Evolutionary conservation across 2,888 invertebrate genomes (phyloP), one percentile per base, ranked within the genome.

Genomic region (Chrysolina haemoptera): DNA sequence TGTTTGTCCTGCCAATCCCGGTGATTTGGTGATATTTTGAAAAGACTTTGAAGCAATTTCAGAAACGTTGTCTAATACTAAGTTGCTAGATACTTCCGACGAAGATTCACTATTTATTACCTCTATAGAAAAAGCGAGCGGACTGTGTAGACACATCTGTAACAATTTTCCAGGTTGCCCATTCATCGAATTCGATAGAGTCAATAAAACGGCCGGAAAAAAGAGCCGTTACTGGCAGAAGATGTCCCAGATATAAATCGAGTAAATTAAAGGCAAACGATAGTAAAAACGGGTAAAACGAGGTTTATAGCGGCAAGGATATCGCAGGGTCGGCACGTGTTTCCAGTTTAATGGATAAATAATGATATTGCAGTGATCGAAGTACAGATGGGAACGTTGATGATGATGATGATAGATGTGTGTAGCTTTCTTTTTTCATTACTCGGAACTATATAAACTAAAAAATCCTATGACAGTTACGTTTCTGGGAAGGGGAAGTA

Each of bases 241-340:
- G 53, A 43, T 43, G 43, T 14, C 43, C 43, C 43, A 43, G 43
- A 53, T 53, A 53, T 53, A 53, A 53, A 53, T 53, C 53, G 53
- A 53, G 18, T 53, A 53, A 53, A 20, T 20, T 53, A 53, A 5
- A 20, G 53, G 53, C 53, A 53, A 53, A 53, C 12, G 53, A 53
- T 53, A 22, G 53, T 53, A 20, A 53, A 53, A 20, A 53, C 11
- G 53, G 18, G 20, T 53, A 11, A 53, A 53, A 53, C 18, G 18
- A 18, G 53, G 53, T 53, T 53, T 53, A 20, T 5, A 22, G 18
- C 12, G 18, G 53, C 11, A 18, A 53, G 11, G 22, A 53, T 53
- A 50, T 11, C 3, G 20, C 53, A 22, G 53, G 14, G 53, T 53
- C 20, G 12, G 14, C 22, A 22, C 11, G 20, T 53, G 12, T 53